Percentiles rank a stretch among this genome's conserved stretches.
These are phyloP conservation scores for Acrocephalus scirpaceus DNA, from an alignment of 2,797 vertebrate genomes.

Conservation along the genomic window DNA sequence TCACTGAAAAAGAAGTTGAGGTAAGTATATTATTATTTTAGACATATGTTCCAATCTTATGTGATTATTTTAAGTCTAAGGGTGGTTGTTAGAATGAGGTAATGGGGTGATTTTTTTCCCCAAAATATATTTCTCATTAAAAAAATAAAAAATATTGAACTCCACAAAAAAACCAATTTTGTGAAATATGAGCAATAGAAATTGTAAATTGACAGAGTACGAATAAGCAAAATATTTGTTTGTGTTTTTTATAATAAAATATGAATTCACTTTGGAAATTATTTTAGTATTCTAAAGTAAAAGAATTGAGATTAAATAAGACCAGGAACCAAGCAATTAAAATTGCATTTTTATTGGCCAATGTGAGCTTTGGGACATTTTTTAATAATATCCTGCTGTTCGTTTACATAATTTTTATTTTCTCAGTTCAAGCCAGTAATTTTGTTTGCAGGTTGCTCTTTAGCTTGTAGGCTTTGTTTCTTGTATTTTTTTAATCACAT, in stretches of 20 bases:
- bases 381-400: background rate
- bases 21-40: slow-evolving; percentile 75
- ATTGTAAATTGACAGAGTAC: background rate
- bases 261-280: background rate
- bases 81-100: background rate
- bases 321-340: background rate
- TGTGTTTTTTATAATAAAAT: background rate
- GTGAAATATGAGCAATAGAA: background rate
- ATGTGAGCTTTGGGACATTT: background rate
- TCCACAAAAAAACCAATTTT: background rate
- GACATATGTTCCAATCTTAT: background rate
- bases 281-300: background rate
- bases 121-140: background rate
- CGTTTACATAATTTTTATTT: background rate
- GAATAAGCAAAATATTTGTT: background rate
- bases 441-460: background rate
- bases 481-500: background rate
- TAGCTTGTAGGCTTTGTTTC: background rate
- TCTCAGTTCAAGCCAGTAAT: background rate
- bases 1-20: slow-evolving; percentile 98
- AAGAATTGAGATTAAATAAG: background rate
- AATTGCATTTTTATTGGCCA: background rate
- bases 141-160: background rate
- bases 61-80: background rate
- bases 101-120: background rate